phyloP scores from a whole-genome alignment of 2,113 vertebrate species.

The Cyanoderma ruficeps region DNA sequence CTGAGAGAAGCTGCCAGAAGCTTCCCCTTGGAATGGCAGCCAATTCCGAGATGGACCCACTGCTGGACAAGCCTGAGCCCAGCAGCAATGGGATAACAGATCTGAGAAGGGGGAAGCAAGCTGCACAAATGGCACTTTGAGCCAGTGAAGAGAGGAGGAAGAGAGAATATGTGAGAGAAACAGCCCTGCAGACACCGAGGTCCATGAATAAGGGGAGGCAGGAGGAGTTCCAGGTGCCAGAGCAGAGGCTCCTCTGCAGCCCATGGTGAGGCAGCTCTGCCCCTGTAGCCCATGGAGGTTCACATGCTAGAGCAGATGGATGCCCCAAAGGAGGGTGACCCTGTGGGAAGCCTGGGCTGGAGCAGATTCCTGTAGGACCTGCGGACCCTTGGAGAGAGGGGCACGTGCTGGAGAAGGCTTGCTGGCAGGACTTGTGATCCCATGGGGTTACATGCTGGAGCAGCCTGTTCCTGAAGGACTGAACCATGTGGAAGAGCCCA shows the following conservation, averaged over 20 bases:
- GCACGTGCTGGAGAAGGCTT: background rate
- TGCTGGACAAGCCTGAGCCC: background rate
- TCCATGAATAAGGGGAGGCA: rapidly evolving
- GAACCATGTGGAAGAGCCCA: background rate
- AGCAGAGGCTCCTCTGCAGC: background rate
- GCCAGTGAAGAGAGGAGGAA: background rate
- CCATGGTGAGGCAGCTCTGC: background rate
- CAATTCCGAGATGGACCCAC: background rate
- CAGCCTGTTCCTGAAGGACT: background rate
- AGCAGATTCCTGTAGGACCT: background rate
- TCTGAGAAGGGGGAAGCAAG: background rate
- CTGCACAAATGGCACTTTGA: background rate
- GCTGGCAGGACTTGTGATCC: background rate
- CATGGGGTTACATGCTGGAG: background rate
- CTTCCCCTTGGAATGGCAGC: background rate
- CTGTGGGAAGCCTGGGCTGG: background rate
- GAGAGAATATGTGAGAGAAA: background rate
- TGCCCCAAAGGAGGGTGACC: rapidly evolving
- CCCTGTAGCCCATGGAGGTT: background rate
- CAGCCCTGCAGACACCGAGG: background rate
- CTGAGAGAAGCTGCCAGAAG: background rate
- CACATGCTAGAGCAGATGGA: background rate
- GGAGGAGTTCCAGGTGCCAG: background rate
- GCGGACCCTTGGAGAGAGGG: too few relatives aligned
- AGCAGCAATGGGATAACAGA: background rate